A percentile compares a stretch with the other conserved stretches of the same genome.
Evolutionary conservation across 2,797 vertebrate genomes (phyloP).

Genomic region (Etheostoma perlongum): DNA sequence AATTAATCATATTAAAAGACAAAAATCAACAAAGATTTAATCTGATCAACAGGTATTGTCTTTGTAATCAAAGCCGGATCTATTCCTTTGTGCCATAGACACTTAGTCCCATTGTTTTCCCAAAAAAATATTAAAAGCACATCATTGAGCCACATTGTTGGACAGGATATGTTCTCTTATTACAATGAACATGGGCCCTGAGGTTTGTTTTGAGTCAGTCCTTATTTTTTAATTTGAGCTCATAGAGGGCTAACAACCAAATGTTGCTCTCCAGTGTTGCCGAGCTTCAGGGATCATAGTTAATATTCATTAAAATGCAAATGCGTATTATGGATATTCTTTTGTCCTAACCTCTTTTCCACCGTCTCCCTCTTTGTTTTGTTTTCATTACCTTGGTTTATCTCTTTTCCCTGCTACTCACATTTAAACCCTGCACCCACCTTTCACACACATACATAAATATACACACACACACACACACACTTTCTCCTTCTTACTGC

Average conservation of each 20-base stretch:
- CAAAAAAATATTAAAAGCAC: not conserved
- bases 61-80: not conserved
- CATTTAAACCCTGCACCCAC: not conserved
- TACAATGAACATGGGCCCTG: not conserved
- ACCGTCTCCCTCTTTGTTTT: not conserved
- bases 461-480: not conserved
- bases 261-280: conserved; percentile 14
- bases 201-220: not conserved
- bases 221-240: conserved; percentile 7
- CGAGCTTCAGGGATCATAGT: not conserved
- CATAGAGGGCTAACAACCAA: not conserved
- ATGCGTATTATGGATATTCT: conserved; percentile 19
- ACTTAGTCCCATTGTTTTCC: not conserved
- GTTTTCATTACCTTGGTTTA: conserved; percentile 3
- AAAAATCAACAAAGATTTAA: not conserved
- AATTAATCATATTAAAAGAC: not conserved
- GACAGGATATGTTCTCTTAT: not conserved
- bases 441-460: not conserved
- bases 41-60: not conserved
- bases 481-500: conserved; percentile 6
- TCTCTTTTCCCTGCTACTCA: not conserved
- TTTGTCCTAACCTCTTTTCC: conserved; percentile 6
- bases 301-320: conserved; percentile 36
- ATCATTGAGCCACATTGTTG: not conserved
- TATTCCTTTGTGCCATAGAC: not conserved